Conservation (phyloP, 2,888 invertebrate species). For the Chrysolina americana region DNA sequence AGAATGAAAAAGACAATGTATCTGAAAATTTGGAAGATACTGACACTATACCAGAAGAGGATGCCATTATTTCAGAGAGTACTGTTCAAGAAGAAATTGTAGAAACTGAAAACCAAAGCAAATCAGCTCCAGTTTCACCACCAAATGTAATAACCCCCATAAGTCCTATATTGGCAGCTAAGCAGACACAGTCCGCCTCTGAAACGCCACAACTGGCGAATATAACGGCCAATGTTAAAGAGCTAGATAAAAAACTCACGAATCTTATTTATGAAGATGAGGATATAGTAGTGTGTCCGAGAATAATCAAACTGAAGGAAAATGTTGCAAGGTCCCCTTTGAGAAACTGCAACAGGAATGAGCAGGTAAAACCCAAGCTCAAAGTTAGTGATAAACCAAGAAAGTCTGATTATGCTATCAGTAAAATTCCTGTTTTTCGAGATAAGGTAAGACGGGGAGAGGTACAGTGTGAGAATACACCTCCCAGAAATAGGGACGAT, state of each 20-base stretch:
- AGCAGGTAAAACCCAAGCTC: constrained; percentile 58
- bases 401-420: constrained; percentile 57
- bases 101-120: constrained; percentile 22
- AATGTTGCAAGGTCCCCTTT: constrained; percentile 61
- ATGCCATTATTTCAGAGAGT: not conserved
- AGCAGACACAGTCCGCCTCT: constrained; percentile 41
- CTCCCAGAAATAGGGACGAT: constrained; percentile 59
- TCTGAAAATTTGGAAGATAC: not conserved
- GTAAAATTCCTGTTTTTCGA: constrained; percentile 66
- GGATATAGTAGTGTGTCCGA: constrained; percentile 53
- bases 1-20: not conserved
- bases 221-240: constrained; percentile 60
- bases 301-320: constrained; percentile 63
- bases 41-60: constrained; percentile 17
- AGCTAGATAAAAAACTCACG: constrained; percentile 69
- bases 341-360: constrained; percentile 58
- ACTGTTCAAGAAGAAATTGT: constrained; percentile 5
- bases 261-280: constrained; percentile 76
- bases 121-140: constrained; percentile 50
- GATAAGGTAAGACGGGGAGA: constrained; percentile 57
- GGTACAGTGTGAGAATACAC: constrained; percentile 67
- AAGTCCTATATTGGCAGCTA: constrained; percentile 27
- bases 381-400: constrained; percentile 66
- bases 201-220: constrained; percentile 48
- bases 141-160: not conserved